These are phyloP conservation scores for Ammospiza maritima DNA, from an alignment of 2,797 vertebrate species.

Conservation along the genomic window DNA sequence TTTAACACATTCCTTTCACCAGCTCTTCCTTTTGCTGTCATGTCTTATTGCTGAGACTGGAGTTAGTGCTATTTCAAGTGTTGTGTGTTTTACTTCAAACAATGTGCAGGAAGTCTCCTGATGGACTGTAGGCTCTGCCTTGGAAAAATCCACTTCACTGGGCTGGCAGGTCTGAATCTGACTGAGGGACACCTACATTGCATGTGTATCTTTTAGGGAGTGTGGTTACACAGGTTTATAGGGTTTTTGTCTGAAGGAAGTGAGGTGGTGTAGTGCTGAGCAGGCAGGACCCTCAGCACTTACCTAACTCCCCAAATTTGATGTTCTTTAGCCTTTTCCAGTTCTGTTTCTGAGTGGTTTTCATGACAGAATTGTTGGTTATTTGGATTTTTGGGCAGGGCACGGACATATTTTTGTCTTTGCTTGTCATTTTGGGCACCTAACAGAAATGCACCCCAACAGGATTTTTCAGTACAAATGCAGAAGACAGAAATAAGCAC, in stretches of 20 bases:
- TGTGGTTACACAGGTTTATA: not conserved
- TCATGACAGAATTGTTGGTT: not conserved
- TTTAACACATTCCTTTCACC: constrained; percentile 40
- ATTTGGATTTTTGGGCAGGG: not conserved
- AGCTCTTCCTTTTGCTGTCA: constrained; percentile 3
- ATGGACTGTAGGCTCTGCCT: not conserved
- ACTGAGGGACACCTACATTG: not conserved
- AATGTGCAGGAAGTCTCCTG: not conserved
- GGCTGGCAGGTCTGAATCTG: not conserved
- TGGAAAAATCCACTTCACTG: not conserved
- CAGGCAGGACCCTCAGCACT: not conserved
- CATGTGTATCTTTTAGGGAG: not conserved
- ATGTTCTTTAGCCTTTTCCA: not conserved
- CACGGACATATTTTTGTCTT: not conserved
- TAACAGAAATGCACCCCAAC: not conserved
- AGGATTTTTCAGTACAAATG: not conserved
- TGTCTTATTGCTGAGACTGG: not conserved
- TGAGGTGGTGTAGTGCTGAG: not conserved
- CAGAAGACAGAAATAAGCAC: not conserved
- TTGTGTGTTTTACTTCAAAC: not conserved
- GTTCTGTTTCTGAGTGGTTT: not conserved
- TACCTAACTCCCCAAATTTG: not conserved
- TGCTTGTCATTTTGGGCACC: not conserved
- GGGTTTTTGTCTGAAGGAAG: not conserved
- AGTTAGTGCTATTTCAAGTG: not conserved